These are phyloP conservation scores for Apogon hyalosoma DNA, from an alignment of 2,797 vertebrate species.

Conservation along the genomic window DNA sequence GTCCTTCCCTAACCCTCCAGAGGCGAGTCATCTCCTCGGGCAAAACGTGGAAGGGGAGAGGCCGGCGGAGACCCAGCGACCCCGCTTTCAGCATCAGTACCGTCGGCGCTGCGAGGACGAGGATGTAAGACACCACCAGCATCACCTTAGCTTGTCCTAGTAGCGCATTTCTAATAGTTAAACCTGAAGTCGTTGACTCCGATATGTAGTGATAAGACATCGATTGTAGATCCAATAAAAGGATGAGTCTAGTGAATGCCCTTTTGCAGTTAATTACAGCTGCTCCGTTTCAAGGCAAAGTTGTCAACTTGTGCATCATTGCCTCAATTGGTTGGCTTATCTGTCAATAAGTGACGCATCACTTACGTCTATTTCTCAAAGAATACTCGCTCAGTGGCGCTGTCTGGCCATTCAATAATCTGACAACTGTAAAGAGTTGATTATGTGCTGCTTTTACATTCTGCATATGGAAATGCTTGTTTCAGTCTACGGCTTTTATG, in stretches of 20 bases:
- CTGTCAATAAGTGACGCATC: constrained; percentile 56
- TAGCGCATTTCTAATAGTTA: background rate
- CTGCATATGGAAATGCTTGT: background rate
- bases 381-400: constrained; percentile 13
- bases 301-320: constrained; percentile 54
- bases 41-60: constrained; percentile 84
- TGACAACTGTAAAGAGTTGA: background rate
- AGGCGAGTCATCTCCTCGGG: constrained; percentile 90
- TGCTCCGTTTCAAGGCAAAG: constrained; percentile 10
- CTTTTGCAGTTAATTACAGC: background rate
- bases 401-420: constrained; percentile 1
- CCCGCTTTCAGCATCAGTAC: constrained; percentile 79
- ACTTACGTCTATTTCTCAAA: constrained; percentile 22
- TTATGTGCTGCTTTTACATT: background rate
- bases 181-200: no score
- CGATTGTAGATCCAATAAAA: background rate
- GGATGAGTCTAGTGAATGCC: background rate
- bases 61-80: constrained; percentile 73
- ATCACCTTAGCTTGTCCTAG: constrained; percentile 3
- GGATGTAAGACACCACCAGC: constrained; percentile 87
- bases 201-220: background rate
- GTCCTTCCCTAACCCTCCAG: constrained; percentile 89
- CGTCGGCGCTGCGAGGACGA: constrained; percentile 88
- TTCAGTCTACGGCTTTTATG: background rate
- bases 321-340: constrained; percentile 36